Evolutionary conservation across 2,113 vertebrate genomes (phyloP), one percentile per base, ranked within the genome.

Genomic region (Lucifuga dentata): DNA sequence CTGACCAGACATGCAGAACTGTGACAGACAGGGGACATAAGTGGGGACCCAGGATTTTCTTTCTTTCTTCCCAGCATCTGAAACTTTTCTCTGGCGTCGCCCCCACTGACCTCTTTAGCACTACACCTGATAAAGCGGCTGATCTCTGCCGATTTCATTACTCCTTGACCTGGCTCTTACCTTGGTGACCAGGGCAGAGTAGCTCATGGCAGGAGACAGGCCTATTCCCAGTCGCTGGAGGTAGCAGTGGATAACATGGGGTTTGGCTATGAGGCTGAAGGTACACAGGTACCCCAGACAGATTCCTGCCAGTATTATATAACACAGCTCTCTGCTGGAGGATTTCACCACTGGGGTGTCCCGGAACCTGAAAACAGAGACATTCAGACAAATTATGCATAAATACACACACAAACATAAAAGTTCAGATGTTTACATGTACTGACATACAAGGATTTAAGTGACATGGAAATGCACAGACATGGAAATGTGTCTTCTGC

Each of bases 261-360:
- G 98, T 69, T 98, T 98, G 33, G 96, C 93, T 0, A 99, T 98
- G 75, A 99, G 96, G 68, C 92, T 97, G 91, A 99, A 99, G 50
- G 98, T 99, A 33, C 97, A 99, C 70, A 99, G 76, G 89, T 99
- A 99, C n/a, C 98, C 98, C 75, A 99, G 79, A 78, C 96, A 97
- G 90, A 99, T 99, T 57, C 98, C 98, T 0, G 95, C 97, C 48
- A 99, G 91, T 65, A 99, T 99, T 63, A 99, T 99, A 90, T 98
- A 99, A 76, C 98, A 99, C 58, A 99, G 95, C 76, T 99, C 98
- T 24, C 98, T 90, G 73, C 97, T 99, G 39, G 98, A 99, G 1
- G 98, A 99, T 82, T 99, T 99, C 80, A 99, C 98, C 9, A 99
- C 98, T 0, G 98, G 98, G 1, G 98, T 99, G 43, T 99, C 97